A percentile compares a stretch with the other conserved stretches of the same genome.
Conservation (phyloP, 2,888 invertebrate genomes). For the Eilema caniola region DNA sequence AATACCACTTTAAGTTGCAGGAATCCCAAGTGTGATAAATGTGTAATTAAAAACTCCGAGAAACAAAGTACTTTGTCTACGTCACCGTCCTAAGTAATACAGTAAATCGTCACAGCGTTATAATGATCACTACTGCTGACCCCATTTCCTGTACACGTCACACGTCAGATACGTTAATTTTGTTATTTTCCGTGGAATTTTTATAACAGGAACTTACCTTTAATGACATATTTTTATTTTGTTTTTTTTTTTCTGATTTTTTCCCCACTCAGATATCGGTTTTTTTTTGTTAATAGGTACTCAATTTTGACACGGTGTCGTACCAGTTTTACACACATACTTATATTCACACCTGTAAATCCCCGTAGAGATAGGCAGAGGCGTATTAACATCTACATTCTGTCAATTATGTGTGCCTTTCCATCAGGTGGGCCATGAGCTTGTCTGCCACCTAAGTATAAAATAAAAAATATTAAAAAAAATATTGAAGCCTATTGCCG, state of each 20-base stretch:
- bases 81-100: background rate
- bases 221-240: slow-evolving; percentile 11
- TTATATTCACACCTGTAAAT: no score
- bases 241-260: slow-evolving; percentile 6
- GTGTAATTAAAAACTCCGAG: background rate
- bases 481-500: no score
- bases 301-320: background rate
- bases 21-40: background rate
- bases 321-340: background rate
- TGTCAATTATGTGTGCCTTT: no score
- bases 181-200: slow-evolving; percentile 20
- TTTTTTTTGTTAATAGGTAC: background rate
- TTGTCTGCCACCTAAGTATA: no score
- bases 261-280: background rate
- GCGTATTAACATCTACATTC: no score
- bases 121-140: slow-evolving; percentile 5
- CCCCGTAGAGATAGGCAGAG: no score
- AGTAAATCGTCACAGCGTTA: slow-evolving; percentile 6
- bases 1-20: background rate
- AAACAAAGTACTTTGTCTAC: background rate
- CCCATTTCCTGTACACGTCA: slow-evolving; percentile 16
- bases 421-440: no score
- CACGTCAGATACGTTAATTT: slow-evolving; percentile 3
- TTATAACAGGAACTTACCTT: slow-evolving; percentile 19
- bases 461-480: no score